Evolutionary conservation across 2,888 invertebrate genomes (phyloP).

Genomic region (Coremacera marginata): DNA sequence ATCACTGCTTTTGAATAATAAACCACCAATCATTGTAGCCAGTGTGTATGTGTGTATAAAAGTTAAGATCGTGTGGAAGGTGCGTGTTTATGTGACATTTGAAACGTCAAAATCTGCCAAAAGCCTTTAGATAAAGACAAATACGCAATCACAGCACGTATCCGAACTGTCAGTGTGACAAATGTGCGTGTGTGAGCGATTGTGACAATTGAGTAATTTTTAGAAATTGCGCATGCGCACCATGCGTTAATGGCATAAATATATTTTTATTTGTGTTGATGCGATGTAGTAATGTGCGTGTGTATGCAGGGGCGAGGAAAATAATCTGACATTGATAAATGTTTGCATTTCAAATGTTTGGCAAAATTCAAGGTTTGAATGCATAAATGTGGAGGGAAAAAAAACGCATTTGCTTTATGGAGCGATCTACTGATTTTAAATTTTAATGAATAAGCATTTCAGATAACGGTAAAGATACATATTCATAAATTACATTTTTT

Average conservation of each 20-base stretch:
- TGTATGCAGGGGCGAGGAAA: neutral
- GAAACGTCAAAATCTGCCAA: slow-evolving; percentile 40
- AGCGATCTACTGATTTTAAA: no score
- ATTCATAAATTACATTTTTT: no score
- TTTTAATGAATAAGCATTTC: no score
- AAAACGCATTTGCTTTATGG: no score
- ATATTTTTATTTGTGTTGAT: neutral
- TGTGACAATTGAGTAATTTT: slow-evolving; percentile 54
- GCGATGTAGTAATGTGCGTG: neutral
- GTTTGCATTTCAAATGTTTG: slow-evolving; percentile 37
- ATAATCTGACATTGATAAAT: slow-evolving; percentile 46
- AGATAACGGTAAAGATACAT: no score
- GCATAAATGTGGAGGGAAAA: no score
- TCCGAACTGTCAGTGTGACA: slow-evolving; percentile 60
- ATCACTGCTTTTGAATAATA: neutral
- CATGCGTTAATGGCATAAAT: slow-evolving; percentile 24
- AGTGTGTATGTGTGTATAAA: no score
- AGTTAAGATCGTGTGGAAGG: slow-evolving; percentile 40
- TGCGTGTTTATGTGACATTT: slow-evolving; percentile 60
- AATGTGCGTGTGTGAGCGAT: slow-evolving; percentile 56
- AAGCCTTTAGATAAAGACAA: slow-evolving; percentile 54
- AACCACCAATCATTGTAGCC: no score
- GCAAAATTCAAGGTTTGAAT: slow-evolving; percentile 18
- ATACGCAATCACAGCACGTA: slow-evolving; percentile 51
- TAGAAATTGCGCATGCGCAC: slow-evolving; percentile 32